Evolutionary conservation across 2,888 invertebrate species (phyloP), one percentile per base, ranked within the genome.

Genomic region (Leptopilina myrica): DNA sequence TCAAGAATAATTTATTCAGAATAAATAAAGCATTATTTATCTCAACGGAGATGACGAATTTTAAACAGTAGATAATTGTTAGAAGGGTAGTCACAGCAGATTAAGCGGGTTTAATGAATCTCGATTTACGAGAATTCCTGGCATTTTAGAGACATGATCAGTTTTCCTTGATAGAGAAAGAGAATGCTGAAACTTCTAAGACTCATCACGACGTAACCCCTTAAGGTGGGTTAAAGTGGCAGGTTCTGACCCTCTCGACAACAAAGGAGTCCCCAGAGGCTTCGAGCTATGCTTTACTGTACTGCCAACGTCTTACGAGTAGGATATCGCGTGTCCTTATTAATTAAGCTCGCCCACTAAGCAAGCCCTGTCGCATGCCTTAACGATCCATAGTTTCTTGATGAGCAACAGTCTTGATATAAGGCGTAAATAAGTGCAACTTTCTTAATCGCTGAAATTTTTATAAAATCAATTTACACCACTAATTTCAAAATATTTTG

Each of bases 301-400:
- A 84, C 86, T 81, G 83, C 83, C 88, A 79, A 83, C 88, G 86
- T 89, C 90, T 90, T 89, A 85, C 86, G 85, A 82, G 80, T 67
- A 83, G 90, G 90, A 91, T 91, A 91, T 91, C 91, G 91, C 90
- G 90, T 91, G 91, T 91, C 91, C 91, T 91, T 91, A 91, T 91
- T 91, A 91, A 91, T 91, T 91, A 91, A 91, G 90, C 90, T 87
- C 87, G 84, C 85, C 88, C 86, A 87, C 87, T 88, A 88, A 90
- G 90, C 89, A 87, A 89, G 89, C 88, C 85, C 82, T 87, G 87
- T 88, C 88, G 90, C 90, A 89, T 91, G 88, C 90, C 89, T 89
- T 89, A 89, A 90, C 89, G 90, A 90, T 90, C 90, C 88, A 84
- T 84, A 84, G 84, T 86, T 80, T 69, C 76, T 53, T 67, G 73